These are phyloP conservation scores for Congeria kusceri DNA, from an alignment of 2,888 invertebrate species.

Conservation along the genomic window DNA sequence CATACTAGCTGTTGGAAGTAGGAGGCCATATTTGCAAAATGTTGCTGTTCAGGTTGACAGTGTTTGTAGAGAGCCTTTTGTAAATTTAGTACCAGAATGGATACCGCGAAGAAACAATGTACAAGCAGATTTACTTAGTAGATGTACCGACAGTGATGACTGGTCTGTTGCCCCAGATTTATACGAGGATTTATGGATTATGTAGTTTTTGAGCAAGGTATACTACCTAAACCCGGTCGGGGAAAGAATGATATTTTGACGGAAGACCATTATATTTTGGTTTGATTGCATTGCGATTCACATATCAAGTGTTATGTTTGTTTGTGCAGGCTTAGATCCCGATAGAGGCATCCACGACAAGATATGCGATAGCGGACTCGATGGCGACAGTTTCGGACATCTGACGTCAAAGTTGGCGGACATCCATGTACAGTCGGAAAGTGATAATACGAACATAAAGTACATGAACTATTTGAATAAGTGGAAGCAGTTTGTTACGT, in stretches of 20 bases:
- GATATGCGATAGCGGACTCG: no score
- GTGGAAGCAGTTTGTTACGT: constrained; percentile 23
- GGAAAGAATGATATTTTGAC: constrained; percentile 22
- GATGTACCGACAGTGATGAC: constrained; percentile 17
- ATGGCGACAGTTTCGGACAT: no score
- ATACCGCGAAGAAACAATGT: not conserved
- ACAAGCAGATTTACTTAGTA: constrained; percentile 4
- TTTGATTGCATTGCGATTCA: constrained; percentile 5
- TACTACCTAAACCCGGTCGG: not conserved
- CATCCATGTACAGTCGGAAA: constrained; percentile 13
- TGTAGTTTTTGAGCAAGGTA: not conserved
- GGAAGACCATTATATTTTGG: not conserved
- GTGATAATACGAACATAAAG: not conserved
- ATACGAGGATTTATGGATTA: not conserved
- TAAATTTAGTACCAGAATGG: constrained; percentile 5
- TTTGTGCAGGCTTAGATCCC: no score
- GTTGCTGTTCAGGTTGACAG: constrained; percentile 2
- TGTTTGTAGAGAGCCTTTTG: constrained; percentile 12
- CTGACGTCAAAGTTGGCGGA: constrained; percentile 24
- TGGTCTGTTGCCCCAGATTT: not conserved
- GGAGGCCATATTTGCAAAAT: not conserved
- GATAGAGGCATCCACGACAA: no score
- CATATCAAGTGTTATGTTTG: no score
- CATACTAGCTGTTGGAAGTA: constrained; percentile 19
- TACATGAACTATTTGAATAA: constrained; percentile 37